Conservation (phyloP, 2,113 vertebrate genomes). For the Taxidea taxus region DNA sequence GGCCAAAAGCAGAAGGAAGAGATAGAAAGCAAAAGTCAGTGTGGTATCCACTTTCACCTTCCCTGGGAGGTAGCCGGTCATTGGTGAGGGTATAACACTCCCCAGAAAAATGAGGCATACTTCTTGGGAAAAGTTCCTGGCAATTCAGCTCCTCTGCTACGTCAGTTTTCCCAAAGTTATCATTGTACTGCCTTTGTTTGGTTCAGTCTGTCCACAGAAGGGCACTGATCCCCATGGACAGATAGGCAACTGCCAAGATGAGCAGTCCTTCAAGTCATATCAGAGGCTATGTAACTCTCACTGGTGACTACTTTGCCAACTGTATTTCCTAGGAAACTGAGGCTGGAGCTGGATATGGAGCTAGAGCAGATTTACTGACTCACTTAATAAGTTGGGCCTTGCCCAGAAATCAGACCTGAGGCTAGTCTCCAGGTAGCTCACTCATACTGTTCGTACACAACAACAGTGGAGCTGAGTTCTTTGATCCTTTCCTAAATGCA, state of each 20-base stretch:
- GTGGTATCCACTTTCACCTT: neutral
- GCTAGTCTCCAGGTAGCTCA: neutral
- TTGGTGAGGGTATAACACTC: neutral
- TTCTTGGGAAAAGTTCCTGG: neutral
- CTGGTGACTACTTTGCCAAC: neutral
- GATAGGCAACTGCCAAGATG: neutral
- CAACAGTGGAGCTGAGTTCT: neutral
- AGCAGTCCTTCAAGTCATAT: neutral
- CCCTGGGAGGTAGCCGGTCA: neutral
- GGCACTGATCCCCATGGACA: neutral
- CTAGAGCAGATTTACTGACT: neutral
- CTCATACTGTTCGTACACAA: neutral
- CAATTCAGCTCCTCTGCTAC: neutral
- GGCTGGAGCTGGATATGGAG: neutral
- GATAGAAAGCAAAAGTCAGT: neutral
- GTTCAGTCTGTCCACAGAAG: neutral
- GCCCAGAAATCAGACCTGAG: neutral
- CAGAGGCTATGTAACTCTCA: neutral
- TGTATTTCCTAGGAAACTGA: neutral
- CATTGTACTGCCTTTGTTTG: neutral
- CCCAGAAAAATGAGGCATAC: neutral
- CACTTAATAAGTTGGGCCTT: neutral
- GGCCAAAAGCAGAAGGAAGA: conserved; percentile 23
- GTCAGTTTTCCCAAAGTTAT: neutral
- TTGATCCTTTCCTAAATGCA: neutral